Evolutionary conservation across 2,113 vertebrate species (phyloP), one percentile per base, ranked within the genome.

Genomic region (Echinops telfairi): DNA sequence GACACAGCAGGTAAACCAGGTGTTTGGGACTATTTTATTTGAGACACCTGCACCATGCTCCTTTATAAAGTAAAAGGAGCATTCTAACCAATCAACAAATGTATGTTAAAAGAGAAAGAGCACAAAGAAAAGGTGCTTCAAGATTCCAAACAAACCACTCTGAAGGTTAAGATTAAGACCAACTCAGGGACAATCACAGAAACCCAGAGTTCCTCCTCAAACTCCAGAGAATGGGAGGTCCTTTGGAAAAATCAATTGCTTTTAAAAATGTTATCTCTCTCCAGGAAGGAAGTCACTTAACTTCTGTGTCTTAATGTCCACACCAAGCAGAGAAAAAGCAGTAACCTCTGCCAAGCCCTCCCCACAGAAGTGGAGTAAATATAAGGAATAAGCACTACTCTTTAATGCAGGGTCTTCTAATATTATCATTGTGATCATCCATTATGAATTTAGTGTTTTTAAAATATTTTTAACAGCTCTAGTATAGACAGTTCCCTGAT

Each of bases 241-340:
- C 14, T 81, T 57, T 23, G 66, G 14, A 33, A 38, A 33, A 64
- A 23, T 31, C 20, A 9, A 23, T 64, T 77, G 36, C 22, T 76
- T 25, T 17, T 29, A 53, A 29, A 83, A 57, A 89, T 23, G 7
- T 71, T 53, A 29, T 19, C 40, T 60, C 53, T 94, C 22, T 68
- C 14, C n/a, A 95, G 66, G 86, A 93, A 90, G 75, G 22, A 96
- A 90, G 4, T 70, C n/a, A 86, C 78, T 89, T 84, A 94, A 83
- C 92, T 9, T 53, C 47, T 94, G 16, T 86, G 3, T 70, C 76
- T 80, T 88, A 86, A 91, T 53, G 43, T 38, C 19, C 73, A 93
- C 27, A 86, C 19, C 76, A 96, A 93, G 57, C 80, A 73, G 23
- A 70, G 71, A 36, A 23, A 33, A 84, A 71, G 68, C 78, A 79